Evolutionary conservation across 2,888 invertebrate genomes (phyloP).

Genomic region (Timema podura): DNA sequence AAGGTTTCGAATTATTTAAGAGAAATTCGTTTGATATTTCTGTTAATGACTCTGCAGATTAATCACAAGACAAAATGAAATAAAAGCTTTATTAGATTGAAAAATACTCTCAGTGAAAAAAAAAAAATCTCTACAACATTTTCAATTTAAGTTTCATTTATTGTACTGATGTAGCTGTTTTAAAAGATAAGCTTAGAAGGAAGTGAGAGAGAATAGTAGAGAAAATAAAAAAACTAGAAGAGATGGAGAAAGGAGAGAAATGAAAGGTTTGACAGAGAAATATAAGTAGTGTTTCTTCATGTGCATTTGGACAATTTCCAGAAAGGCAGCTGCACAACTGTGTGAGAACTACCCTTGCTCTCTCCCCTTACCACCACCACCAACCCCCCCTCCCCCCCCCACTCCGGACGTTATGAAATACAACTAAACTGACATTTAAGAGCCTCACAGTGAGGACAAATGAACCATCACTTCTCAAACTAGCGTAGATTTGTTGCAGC

Average conservation of each 20-base stretch:
- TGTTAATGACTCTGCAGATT: constrained; percentile 10
- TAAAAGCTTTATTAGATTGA: too few species aligned
- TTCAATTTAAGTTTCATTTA: too few species aligned
- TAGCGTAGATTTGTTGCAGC: too few species aligned
- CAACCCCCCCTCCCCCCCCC: neutral
- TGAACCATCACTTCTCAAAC: constrained; percentile 20
- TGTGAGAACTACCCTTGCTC: neutral
- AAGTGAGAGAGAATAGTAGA: neutral
- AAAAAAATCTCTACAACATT: too few species aligned
- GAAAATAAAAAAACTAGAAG: neutral
- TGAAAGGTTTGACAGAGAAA: constrained; percentile 10
- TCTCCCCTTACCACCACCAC: neutral
- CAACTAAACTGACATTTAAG: constrained; percentile 30
- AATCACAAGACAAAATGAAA: neutral
- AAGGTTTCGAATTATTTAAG: too few species aligned
- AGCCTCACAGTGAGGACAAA: constrained; percentile 25
- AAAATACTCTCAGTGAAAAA: too few species aligned
- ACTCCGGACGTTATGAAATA: constrained; percentile 24
- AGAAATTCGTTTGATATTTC: neutral
- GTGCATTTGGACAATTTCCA: constrained; percentile 4
- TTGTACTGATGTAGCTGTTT: neutral
- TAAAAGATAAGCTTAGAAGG: neutral
- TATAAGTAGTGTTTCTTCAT: constrained; percentile 14
- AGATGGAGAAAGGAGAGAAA: too few species aligned
- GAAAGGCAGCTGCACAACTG: neutral